Evolutionary conservation across 2,113 vertebrate species (phyloP), one percentile per base, ranked within the genome.

Genomic region (Pygoscelis adeliae): DNA sequence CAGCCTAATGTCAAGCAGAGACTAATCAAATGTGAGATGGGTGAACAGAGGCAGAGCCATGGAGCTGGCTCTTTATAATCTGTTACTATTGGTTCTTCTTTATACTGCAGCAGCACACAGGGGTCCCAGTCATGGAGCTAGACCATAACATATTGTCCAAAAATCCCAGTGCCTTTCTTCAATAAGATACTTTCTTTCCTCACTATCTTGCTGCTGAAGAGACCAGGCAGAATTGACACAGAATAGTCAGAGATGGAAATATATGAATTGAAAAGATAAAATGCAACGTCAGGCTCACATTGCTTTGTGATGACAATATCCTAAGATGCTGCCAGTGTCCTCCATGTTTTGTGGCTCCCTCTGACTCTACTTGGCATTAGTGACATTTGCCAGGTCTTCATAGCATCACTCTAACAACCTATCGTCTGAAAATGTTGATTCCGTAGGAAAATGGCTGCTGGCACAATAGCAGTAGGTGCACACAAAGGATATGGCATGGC

Each of bases 1-100:
- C 88, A 94, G 92, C 90, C 74, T 86, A 83, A 83, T 93, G 90
- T 95, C 95, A 96, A 92, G 82, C 92, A 94, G 93, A 85, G 85
- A 83, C 82, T 95, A 73, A 96, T 93, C 79, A 90, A 83, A 97
- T 70, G 71, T 88, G 93, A 83, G 96, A 83, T 89, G 82, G 85
- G 88, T 83, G 90, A 96, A 66, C 46, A 90, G 81, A 73, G 87
- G 53, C 82, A 80, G 58, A 92, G 59, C 50, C 53, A 63, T 16
- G 38, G 67, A 92, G 50, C 53, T 83, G 82, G 21, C 63, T 92
- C 50, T 67, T 94, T 29, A 1, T 38, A 58, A 53, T 74, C 80
- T 74, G 47, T 66, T 91, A 66, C 47, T 47, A 9, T 83, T 13
- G 1, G 38, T 62, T 90, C 36, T 82, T 89, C 87, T 73, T 90